Percentiles rank a stretch among this genome's conserved stretches.
Conservation (phyloP, 2,113 vertebrate genomes). For the Apodemus speciosus region DNA sequence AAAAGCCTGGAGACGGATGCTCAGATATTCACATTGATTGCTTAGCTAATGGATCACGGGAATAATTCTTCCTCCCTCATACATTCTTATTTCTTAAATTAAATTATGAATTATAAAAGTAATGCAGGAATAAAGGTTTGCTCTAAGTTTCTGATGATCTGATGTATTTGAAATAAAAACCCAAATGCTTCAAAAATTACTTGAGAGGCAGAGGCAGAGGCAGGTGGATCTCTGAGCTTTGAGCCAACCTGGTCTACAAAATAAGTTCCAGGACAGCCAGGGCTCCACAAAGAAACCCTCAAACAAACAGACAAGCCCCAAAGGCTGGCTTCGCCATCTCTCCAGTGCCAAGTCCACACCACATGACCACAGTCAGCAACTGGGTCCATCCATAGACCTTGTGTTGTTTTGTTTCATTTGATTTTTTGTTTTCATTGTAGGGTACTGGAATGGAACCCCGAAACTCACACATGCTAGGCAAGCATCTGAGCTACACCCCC, state of each 20-base stretch:
- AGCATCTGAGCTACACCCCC: not conserved
- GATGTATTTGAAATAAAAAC: not conserved
- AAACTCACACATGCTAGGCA: not conserved
- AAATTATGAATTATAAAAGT: slow-evolving; percentile 63
- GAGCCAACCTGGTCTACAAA: not conserved
- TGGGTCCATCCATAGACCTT: not conserved
- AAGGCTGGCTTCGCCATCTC: not conserved
- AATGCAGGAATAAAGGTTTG: slow-evolving; percentile 42
- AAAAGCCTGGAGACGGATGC: slow-evolving; percentile 61
- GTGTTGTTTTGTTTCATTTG: not conserved
- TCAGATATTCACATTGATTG: slow-evolving; percentile 65
- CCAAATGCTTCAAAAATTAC: not conserved
- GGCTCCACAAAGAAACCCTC: not conserved
- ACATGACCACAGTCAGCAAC: not conserved
- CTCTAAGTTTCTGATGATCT: not conserved
- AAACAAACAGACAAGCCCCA: not conserved
- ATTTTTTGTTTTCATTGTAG: not conserved
- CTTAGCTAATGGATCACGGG: slow-evolving; percentile 69
- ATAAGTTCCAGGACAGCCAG: not conserved
- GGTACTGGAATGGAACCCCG: not conserved
- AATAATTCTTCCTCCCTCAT: slow-evolving; percentile 35
- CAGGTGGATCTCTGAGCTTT: not conserved
- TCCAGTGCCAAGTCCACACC: not conserved
- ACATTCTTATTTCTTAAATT: slow-evolving; percentile 58
- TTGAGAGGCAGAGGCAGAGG: not conserved